These are phyloP conservation scores for Cephus nigrinus DNA, from an alignment of 2,888 invertebrate species.

Conservation along the genomic window DNA sequence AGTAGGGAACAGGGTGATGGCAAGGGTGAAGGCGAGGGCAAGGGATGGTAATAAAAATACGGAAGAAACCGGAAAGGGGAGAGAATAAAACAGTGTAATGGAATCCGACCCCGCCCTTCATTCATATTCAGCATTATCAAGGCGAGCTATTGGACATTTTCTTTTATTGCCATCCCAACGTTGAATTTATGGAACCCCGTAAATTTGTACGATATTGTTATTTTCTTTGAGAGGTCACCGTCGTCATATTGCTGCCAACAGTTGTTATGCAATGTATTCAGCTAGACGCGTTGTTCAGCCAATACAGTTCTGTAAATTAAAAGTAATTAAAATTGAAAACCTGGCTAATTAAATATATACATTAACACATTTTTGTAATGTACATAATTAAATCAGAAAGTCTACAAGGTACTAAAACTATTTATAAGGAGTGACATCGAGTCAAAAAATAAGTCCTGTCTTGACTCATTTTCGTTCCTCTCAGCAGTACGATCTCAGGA, in stretches of 20 bases:
- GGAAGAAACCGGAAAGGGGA: background rate
- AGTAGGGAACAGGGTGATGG: background rate
- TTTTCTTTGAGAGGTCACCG: constrained; percentile 8
- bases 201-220: constrained; percentile 20
- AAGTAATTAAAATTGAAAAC: background rate
- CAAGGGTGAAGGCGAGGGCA: background rate
- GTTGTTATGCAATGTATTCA: background rate
- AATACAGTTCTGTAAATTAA: background rate
- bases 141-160: constrained; percentile 24
- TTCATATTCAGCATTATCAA: constrained; percentile 24
- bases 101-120: constrained; percentile 21
- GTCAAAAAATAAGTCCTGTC: background rate
- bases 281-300: background rate
- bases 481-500: background rate
- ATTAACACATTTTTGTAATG: background rate
- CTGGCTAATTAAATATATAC: background rate
- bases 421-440: background rate
- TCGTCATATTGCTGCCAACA: background rate
- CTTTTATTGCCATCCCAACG: constrained; percentile 22
- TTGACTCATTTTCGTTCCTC: background rate
- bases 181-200: constrained; percentile 16
- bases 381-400: background rate
- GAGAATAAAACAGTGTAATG: constrained; percentile 23
- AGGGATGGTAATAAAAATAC: constrained; percentile 8
- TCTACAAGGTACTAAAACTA: background rate